Evolutionary conservation across 2,113 vertebrate species (phyloP).

Genomic region (Thamnophis sirtalis): DNA sequence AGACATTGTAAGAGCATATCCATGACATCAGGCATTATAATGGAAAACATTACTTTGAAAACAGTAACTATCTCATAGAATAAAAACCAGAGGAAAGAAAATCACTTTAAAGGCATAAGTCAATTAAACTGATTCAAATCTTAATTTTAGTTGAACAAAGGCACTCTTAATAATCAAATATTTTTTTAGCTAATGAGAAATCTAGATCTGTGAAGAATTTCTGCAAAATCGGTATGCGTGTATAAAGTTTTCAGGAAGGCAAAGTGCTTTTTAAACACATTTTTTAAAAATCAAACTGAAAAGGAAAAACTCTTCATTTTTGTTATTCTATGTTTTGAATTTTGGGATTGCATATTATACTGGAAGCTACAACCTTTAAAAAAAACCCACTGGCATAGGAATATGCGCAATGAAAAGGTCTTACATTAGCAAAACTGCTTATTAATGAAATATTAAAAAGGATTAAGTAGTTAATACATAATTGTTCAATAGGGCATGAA

Average conservation of each 20-base stretch:
- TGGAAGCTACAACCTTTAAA: not conserved
- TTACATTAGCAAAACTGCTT: not conserved
- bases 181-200: not conserved
- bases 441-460: not conserved
- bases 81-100: not conserved
- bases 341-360: not conserved
- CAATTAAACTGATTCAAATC: not conserved
- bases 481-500: not conserved
- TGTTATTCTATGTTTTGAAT: not conserved
- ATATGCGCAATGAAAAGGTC: not conserved
- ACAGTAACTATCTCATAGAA: not conserved
- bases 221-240: not conserved
- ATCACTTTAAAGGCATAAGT: not conserved
- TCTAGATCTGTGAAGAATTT: not conserved
- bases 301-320: not conserved
- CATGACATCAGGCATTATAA: not conserved
- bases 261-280: not conserved
- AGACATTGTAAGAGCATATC: not conserved
- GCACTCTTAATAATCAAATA: not conserved
- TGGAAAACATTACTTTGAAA: not conserved
- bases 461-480: not conserved
- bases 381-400: not conserved
- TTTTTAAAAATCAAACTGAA: not conserved
- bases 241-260: not conserved
- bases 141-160: not conserved